Evolutionary conservation across 2,113 vertebrate genomes (phyloP), one percentile per base, ranked within the genome.

Genomic region (Megaceryle torquata): DNA sequence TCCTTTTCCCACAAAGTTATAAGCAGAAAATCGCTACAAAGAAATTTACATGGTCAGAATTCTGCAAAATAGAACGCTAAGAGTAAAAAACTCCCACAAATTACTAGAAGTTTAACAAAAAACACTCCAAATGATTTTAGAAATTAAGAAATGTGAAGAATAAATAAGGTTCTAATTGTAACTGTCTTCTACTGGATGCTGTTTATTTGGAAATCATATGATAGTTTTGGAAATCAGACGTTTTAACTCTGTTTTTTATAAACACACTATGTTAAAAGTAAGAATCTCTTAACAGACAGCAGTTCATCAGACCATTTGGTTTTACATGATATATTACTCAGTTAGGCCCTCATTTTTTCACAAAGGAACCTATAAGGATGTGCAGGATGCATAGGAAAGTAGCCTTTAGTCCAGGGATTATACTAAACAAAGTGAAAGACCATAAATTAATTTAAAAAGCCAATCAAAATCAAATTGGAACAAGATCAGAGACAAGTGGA

Each of bases 161-260:
- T 19, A 85, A 86, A 48, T 37, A 64, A 84, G 7, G 28, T 9
- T 90, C 44, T 60, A 48, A 20, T 68, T 60, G 22, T 29, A 46
- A 61, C 4, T 0, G 0, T 33, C 31, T 69, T 71, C 18, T 41
- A 59, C 22, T 19, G 68, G 33, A 77, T 44, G 13, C 9, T 72
- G 9, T 50, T 82, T 20, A 59, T 84, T n/a, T 46, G n/a, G 28
- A 89, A 94, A 74, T 41, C 9, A 33, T 31, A 29, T 31, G 29
- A 18, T 31, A 28, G 31, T 56, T 56, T 56, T 56, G 29, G 54
- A 57, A 57, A n/a, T 57, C 56, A 19, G 11, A 63, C 50, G 7
- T 60, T 22, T 64, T 10, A 41, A 56, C 65, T 69, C 10, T 64
- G 3, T 15, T 70, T 69, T 59, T 20, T 33, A 70, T 26, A 82